A percentile compares a stretch with the other conserved stretches of the same genome.
Conservation (phyloP, 2,888 invertebrate species). For the Drosophila nigritarsus region DNA sequence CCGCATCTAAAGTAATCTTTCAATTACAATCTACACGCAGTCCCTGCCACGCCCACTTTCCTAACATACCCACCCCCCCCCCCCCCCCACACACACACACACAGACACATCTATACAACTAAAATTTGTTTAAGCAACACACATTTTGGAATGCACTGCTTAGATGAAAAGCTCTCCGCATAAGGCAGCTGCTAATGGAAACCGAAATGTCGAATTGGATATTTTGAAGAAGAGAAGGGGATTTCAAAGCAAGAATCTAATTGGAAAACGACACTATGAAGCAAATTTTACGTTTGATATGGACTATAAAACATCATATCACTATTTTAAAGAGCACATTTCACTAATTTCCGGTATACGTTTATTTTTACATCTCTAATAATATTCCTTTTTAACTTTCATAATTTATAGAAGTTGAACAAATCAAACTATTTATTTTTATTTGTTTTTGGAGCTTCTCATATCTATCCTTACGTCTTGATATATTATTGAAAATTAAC, state of each 20-base stretch:
- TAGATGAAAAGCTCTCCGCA: constrained; percentile 10
- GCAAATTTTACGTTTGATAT: background rate
- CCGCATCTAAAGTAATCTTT: constrained; percentile 46
- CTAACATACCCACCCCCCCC: background rate
- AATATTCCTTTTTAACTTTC: background rate
- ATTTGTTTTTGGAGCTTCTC: background rate
- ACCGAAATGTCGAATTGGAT: background rate
- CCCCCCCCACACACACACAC: fast-evolving
- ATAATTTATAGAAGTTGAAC: background rate
- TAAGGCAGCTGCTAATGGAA: constrained; percentile 5
- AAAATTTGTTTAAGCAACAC: constrained; percentile 11
- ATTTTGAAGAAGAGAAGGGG: background rate
- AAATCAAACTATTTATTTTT: background rate
- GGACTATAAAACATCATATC: background rate
- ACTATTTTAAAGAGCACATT: background rate
- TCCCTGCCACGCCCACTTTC: constrained; percentile 1
- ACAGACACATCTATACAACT: background rate
- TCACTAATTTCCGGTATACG: background rate
- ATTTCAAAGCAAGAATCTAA: background rate
- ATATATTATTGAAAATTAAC: background rate
- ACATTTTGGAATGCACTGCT: constrained; percentile 16
- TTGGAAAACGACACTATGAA: background rate
- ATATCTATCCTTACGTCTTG: background rate
- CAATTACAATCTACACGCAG: constrained; percentile 60
- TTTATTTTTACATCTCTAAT: background rate